phyloP scores from a whole-genome alignment of 2,797 vertebrate species.

The Perodicticus potto region DNA sequence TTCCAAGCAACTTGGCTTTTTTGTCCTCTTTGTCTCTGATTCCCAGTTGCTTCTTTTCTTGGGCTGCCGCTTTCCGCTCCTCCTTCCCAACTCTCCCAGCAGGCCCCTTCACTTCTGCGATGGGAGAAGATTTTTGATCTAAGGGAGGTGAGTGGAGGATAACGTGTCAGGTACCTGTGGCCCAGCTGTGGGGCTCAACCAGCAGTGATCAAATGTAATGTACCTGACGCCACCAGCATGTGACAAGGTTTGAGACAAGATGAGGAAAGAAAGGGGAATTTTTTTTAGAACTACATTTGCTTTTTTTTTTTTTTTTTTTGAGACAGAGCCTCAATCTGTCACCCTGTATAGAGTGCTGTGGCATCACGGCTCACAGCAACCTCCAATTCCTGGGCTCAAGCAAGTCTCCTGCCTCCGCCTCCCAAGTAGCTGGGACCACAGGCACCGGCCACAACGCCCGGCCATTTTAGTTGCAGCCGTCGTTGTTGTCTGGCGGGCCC shows the following conservation, averaged over 20 bases:
- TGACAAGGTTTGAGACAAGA: background rate
- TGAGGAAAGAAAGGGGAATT: background rate
- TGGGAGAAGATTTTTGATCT: slow-evolving; percentile 57
- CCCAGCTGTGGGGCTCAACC: background rate
- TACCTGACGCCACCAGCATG: background rate
- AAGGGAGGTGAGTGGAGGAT: background rate
- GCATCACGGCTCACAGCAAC: too few species aligned
- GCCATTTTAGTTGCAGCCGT: too few species aligned
- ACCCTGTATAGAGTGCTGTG: too few species aligned
- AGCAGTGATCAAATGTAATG: too few species aligned
- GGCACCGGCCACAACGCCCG: too few species aligned
- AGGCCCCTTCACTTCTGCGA: slow-evolving; percentile 72
- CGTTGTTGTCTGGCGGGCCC: too few species aligned
- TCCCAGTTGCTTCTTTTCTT: slow-evolving; percentile 85
- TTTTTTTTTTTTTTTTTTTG: too few species aligned
- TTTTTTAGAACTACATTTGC: too few species aligned
- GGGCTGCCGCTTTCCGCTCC: slow-evolving; percentile 75
- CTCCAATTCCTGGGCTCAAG: too few species aligned
- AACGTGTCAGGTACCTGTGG: background rate
- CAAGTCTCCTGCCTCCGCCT: too few species aligned
- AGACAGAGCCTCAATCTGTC: too few species aligned
- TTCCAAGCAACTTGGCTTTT: slow-evolving; percentile 83
- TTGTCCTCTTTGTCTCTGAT: slow-evolving; percentile 87
- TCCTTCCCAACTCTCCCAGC: slow-evolving; percentile 78
- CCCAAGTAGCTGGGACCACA: too few species aligned